A percentile compares a stretch with the other conserved stretches of the same genome.
Conservation (phyloP, 1,140 invertebrate genomes). For the Formica exsecta region DNA sequence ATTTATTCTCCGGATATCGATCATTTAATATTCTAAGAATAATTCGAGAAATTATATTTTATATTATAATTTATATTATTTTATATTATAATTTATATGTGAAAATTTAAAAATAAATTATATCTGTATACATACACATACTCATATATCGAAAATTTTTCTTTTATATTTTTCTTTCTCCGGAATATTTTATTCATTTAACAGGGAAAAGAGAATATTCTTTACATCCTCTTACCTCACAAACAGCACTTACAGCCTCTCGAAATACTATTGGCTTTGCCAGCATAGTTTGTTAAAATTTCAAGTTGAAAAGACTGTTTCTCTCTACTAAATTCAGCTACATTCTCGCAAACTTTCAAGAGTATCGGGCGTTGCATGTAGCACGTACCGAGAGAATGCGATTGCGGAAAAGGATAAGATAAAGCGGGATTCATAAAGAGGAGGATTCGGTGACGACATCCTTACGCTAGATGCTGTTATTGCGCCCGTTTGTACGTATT, state of each 20-base stretch:
- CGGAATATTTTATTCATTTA: not conserved
- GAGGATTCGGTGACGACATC: slow-evolving; percentile 32
- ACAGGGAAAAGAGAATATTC: not conserved
- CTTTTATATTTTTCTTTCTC: no score
- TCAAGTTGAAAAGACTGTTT: not conserved
- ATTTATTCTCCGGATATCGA: not conserved
- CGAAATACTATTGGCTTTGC: not conserved
- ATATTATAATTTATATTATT: not conserved
- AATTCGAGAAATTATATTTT: not conserved
- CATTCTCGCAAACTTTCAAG: not conserved
- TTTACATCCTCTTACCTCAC: not conserved
- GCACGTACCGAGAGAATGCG: not conserved
- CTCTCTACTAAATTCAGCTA: no score
- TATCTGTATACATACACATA: no score
- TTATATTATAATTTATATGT: not conserved
- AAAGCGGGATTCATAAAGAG: slow-evolving; percentile 30
- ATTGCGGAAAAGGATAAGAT: slow-evolving; percentile 12
- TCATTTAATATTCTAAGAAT: not conserved
- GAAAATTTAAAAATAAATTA: no score
- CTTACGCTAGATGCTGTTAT: slow-evolving; percentile 32
- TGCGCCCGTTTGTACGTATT: slow-evolving; percentile 28
- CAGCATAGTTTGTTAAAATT: not conserved
- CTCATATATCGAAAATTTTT: no score
- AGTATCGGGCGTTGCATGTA: not conserved
- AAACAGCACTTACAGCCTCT: not conserved